These are phyloP conservation scores for Ostrea edulis DNA, from an alignment of 1,140 invertebrate species.

Conservation along the genomic window DNA sequence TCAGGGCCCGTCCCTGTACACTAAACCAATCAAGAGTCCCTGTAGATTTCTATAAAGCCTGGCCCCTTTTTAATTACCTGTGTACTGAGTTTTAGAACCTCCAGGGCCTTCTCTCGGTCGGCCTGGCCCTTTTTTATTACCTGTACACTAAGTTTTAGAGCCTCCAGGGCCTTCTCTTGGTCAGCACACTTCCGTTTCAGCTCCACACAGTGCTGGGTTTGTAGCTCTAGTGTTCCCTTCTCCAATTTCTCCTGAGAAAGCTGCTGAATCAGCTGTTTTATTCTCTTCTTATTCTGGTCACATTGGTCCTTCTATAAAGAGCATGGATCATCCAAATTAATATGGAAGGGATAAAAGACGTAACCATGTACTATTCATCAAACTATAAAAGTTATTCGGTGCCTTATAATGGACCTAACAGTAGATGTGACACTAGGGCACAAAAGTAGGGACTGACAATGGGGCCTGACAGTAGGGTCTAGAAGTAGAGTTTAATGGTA, in stretches of 20 bases:
- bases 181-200: constrained; percentile 65
- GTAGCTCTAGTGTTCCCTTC: constrained; percentile 60
- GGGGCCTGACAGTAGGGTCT: too few species aligned
- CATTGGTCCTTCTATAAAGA: constrained; percentile 69
- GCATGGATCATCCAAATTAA: not conserved
- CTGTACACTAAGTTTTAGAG: constrained; percentile 57
- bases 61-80: not conserved
- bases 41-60: not conserved
- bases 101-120: constrained; percentile 71
- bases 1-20: not conserved
- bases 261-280: constrained; percentile 66
- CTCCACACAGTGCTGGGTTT: constrained; percentile 60
- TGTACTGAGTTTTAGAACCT: constrained; percentile 59
- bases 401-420: too few species aligned
- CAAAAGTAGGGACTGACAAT: too few species aligned
- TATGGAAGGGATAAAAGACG: too few species aligned
- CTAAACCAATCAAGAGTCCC: not conserved
- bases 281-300: constrained; percentile 68
- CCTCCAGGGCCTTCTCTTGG: constrained; percentile 69
- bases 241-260: constrained; percentile 66
- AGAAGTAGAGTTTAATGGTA: too few species aligned
- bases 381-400: too few species aligned
- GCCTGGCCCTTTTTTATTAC: not conserved
- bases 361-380: too few species aligned
- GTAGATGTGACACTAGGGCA: too few species aligned